phyloP scores from a whole-genome alignment of 2,113 vertebrate genomes.

The Dromiciops gliroides region DNA sequence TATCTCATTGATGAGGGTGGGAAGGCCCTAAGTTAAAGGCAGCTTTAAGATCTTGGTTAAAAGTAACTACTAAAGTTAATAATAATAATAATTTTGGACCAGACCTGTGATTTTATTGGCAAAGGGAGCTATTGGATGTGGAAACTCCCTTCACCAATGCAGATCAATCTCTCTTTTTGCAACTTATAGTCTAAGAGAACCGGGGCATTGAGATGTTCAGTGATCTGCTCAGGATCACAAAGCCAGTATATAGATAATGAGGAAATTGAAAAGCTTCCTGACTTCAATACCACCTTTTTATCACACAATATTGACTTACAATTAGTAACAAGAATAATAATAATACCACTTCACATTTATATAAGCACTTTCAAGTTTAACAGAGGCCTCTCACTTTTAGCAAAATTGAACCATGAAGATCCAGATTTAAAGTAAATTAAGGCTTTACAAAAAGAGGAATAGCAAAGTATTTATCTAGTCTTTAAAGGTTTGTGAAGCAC shows the following conservation, averaged over 20 bases:
- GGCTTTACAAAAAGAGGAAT: neutral
- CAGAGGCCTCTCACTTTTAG: neutral
- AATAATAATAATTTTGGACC: neutral
- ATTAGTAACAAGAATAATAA: neutral
- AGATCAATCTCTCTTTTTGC: neutral
- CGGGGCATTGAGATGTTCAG: neutral
- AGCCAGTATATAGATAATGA: neutral
- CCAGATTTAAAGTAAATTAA: neutral
- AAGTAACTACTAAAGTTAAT: neutral
- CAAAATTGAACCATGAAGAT: neutral
- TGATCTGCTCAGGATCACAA: neutral
- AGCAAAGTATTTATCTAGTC: neutral
- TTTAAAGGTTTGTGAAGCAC: neutral
- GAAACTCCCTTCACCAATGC: neutral
- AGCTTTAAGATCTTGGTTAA: slow-evolving; percentile 37
- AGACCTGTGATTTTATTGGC: neutral
- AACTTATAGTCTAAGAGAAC: neutral
- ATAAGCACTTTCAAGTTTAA: neutral
- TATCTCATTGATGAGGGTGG: neutral
- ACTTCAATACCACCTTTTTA: neutral
- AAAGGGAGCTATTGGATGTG: neutral
- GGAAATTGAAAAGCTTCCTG: neutral
- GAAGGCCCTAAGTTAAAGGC: neutral
- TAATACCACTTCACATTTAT: neutral
- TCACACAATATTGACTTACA: neutral